Evolutionary conservation across 2,113 vertebrate species (phyloP).

Genomic region (Manacus vitellinus): DNA sequence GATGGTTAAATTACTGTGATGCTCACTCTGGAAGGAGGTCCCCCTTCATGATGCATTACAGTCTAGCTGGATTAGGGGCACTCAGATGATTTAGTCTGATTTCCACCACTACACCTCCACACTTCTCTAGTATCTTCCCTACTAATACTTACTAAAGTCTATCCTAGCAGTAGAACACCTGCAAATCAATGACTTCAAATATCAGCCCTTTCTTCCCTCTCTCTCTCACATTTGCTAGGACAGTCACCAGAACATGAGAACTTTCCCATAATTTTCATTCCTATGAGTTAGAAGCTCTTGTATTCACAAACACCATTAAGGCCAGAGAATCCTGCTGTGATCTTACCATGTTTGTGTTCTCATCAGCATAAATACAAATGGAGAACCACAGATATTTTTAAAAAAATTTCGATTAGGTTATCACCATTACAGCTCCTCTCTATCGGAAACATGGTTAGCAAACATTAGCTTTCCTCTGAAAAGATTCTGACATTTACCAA

Average conservation of each 20-base stretch:
- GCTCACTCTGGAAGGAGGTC: neutral
- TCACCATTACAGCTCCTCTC: neutral
- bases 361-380: neutral
- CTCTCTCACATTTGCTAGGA: neutral
- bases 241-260: neutral
- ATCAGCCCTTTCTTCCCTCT: neutral
- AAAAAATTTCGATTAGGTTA: neutral
- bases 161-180: neutral
- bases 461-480: neutral
- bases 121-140: neutral
- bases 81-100: neutral
- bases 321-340: neutral
- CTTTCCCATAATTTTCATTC: neutral
- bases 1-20: neutral
- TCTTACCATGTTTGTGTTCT: neutral
- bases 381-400: neutral
- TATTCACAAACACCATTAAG: neutral
- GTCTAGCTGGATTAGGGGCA: accelerated
- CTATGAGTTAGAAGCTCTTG: neutral
- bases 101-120: neutral
- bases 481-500: neutral
- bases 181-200: neutral
- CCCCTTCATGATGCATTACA: no score
- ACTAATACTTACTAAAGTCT: neutral
- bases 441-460: neutral